Base-by-base conservation (phyloP, 1,140 invertebrate genomes). In the Teleogryllus occipitalis region DNA sequence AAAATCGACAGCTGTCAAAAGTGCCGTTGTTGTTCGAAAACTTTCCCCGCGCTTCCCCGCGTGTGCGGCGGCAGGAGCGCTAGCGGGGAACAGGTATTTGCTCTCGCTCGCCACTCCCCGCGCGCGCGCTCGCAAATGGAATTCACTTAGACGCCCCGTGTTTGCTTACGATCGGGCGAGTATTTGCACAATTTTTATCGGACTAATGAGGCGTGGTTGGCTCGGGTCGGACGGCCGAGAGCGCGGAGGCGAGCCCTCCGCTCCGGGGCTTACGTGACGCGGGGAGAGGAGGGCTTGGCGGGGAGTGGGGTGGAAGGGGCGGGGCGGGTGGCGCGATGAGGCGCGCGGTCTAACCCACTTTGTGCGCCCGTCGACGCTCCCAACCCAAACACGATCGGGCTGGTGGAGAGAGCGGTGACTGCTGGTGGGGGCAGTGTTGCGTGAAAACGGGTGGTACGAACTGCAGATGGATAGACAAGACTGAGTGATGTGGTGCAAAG, bases 181-280 rank as follows among this genome's bases (percentile, higher is more conserved):
- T 65, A 65, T 65, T 65, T 65, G 54, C 54, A 65, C 54, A 65
- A 65, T 65, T 65, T 65, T 65, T 65, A 65, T 65, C 54, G 54
- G 54, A 65, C 54, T 65, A 65, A 65, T 65, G 54, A 65, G 54
- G 54, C 54, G 54, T 65, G 54, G 54, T 65, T 18, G 54, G 54
- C 10, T 18, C 18, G 54, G 54, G 54, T 65, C 27, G 27, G 27
- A 39, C 27, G 27, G 27, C 27, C 27, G 27, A 39, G 1, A 39
- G 27, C 27, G 27, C 27, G 27, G 1, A 5, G 27, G 27, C 27
- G 27, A 39, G 27, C 27, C 27, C 27, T 39, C 18, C 54, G 54
- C 2, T 7, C 54, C 54, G 54, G 10, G 54, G 54, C 54, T 10
- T 7, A 14, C 54, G 18, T 18, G 18, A 7, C 10, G 15, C 8